A percentile compares a stretch with the other conserved stretches of the same genome.
Conservation (phyloP, 2,113 vertebrate species). For the Rhea americana region DNA sequence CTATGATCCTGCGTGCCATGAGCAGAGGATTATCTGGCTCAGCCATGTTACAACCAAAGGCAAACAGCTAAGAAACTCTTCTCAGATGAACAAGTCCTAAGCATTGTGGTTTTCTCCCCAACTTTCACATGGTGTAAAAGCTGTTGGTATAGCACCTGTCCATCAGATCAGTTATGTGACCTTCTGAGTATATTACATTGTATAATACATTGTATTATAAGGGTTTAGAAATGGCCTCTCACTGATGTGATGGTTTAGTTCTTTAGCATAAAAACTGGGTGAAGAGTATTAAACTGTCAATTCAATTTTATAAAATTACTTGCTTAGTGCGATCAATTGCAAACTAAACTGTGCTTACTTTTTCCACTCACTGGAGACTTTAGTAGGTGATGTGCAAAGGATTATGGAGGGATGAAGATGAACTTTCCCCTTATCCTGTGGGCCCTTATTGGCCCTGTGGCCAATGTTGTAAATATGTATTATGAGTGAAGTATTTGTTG, state of each 20-base stretch:
- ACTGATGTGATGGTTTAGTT: background rate
- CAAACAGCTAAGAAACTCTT: background rate
- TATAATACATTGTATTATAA: background rate
- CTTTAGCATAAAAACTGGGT: background rate
- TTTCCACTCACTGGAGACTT: background rate
- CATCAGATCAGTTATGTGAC: background rate
- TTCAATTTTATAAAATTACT: background rate
- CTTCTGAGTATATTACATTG: background rate
- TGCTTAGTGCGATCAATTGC: fast-evolving
- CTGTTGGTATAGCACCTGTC: background rate
- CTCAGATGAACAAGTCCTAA: background rate
- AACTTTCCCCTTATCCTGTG: background rate
- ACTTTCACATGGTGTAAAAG: background rate
- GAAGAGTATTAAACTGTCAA: background rate
- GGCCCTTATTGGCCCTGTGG: background rate
- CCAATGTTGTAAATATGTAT: background rate
- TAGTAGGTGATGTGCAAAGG: background rate
- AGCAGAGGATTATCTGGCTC: background rate
- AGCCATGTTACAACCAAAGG: background rate
- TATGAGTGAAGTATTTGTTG: background rate
- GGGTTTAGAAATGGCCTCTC: background rate
- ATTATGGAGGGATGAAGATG: background rate
- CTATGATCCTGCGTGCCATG: fast-evolving
- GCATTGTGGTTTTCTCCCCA: background rate
- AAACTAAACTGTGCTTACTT: background rate